Conservation (phyloP, 2,113 vertebrate genomes). For the Heloderma charlesbogerti region DNA sequence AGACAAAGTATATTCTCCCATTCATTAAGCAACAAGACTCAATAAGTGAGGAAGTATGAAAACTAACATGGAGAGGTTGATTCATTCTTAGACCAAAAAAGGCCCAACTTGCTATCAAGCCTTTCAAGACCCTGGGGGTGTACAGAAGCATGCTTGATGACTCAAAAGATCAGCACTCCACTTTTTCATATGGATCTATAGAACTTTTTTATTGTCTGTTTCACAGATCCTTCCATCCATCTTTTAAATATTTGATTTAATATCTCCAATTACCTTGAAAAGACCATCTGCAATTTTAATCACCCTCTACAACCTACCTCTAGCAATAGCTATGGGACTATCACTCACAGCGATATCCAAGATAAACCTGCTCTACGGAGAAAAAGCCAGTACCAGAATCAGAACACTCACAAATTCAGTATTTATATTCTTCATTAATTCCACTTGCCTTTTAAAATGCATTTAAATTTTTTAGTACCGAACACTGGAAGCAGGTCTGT, state of each 20-base stretch:
- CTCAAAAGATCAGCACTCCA: background rate
- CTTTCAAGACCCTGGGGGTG: too few species aligned
- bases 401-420: constrained; percentile 15
- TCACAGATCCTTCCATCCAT: constrained; percentile 37
- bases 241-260: constrained; percentile 71
- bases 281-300: constrained; percentile 78
- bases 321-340: constrained; percentile 67
- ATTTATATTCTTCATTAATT: background rate
- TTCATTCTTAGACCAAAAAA: too few species aligned
- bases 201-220: constrained; percentile 40
- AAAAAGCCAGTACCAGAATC: background rate
- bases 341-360: constrained; percentile 50
- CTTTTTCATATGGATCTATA: constrained; percentile 21
- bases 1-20: too few species aligned
- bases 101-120: too few species aligned
- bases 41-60: too few species aligned
- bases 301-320: constrained; percentile 69
- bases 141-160: too few species aligned
- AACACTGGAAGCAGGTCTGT: background rate
- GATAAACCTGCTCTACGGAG: constrained; percentile 51
- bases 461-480: background rate
- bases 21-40: too few species aligned
- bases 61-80: too few species aligned
- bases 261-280: constrained; percentile 72
- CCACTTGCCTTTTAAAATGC: background rate